Evolutionary conservation across 2,888 invertebrate species (phyloP), one percentile per base, ranked within the genome.

Genomic region (Parapristionchus giblindavisi): DNA sequence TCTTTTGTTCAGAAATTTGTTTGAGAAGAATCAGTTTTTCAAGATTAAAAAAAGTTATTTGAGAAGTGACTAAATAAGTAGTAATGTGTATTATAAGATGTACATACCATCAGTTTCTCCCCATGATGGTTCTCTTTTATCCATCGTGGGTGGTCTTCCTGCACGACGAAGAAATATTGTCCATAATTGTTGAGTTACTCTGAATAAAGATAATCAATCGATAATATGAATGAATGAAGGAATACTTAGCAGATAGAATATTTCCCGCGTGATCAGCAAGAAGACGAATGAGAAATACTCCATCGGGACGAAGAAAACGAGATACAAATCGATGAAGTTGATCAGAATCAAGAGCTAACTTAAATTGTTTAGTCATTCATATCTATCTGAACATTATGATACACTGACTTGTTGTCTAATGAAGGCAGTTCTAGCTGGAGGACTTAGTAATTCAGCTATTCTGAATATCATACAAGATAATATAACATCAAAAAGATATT

Each of bases 301-400:
- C 88, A 75, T 88, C 88, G 0, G 88, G 85, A 43, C 88, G 79
- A 6, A 88, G 79, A 70, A 86, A 88, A 52, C 85, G 79, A 48
- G 83, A 79, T 6, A 85, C 84, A 70, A 86, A 88, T 34, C 81
- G 65, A 24, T 63, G 71, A 3, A 86, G 40, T 27, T 77, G 78
- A 14, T 79, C 75, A 3, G 72, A 61, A 11, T 80, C 78, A 11
- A 61, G 48, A 14, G 76, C 66, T 54, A 65, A 40, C 71, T 71
- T 29, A 71, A 51, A 32, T n/a, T 24, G 3, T 27, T 77, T 77
- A 11, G n/a, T 51, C n/a, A 38, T 36, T 21, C 27, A 17, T 36
- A 24, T 11, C n/a, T 52, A n/a, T n/a, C n/a, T n/a, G n/a, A n/a
- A n/a, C n/a, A n/a, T n/a, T n/a, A n/a, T n/a, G n/a, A n/a, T n/a